Evolutionary conservation across 1,140 invertebrate genomes (phyloP).

Genomic region (Whitmania pigra): DNA sequence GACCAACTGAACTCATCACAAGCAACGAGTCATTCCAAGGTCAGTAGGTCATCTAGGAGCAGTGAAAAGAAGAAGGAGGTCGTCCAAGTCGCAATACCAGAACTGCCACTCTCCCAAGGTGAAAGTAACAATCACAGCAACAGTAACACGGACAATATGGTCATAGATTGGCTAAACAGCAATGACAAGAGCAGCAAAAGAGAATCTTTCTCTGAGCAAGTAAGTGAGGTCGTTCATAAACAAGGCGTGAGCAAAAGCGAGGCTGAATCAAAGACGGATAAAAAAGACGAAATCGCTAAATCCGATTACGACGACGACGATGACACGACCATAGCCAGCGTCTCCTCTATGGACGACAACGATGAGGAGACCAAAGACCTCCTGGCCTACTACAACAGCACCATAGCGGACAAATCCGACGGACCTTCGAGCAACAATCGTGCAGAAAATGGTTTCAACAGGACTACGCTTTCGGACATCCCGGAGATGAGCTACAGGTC

Average conservation of each 20-base stretch:
- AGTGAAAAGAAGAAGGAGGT: no score
- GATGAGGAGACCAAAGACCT: constrained; percentile 2
- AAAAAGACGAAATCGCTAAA: neutral
- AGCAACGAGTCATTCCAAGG: no score
- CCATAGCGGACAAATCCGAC: neutral
- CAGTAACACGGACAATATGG: neutral
- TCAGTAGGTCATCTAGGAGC: no score
- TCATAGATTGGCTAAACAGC: neutral
- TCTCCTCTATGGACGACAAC: neutral
- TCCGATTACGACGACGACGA: neutral
- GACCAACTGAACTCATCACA: no score
- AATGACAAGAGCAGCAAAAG: constrained; percentile 1
- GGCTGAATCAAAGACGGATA: neutral
- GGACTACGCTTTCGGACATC: neutral
- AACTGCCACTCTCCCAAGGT: no score
- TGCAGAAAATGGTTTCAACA: neutral
- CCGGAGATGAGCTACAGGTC: constrained; percentile 8
- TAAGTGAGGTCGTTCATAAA: no score
- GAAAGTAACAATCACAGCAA: neutral
- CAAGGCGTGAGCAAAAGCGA: no score
- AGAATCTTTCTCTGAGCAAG: no score
- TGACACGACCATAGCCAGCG: neutral
- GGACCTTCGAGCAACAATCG: neutral
- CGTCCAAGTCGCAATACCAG: no score
- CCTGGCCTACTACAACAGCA: neutral